Conservation (phyloP, 1,140 invertebrate genomes). For the Brachionus plicatilis region DNA sequence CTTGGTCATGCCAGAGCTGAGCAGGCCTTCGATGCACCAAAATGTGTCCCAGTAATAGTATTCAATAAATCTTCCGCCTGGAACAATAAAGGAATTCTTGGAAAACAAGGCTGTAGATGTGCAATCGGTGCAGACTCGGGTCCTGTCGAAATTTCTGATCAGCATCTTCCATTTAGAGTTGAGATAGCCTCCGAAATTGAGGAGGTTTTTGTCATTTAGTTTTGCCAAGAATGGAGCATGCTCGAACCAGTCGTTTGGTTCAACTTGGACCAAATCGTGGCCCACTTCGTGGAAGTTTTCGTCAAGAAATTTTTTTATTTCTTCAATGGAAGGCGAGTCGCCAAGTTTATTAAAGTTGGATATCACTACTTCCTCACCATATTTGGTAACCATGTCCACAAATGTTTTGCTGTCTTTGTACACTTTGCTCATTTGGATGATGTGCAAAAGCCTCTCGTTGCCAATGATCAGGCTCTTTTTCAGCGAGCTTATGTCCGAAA, state of each 20-base stretch:
- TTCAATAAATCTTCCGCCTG: slow-evolving; percentile 77
- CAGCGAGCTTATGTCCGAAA: not conserved
- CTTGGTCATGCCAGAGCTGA: slow-evolving; percentile 72
- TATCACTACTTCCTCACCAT: not conserved
- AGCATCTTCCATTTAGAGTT: slow-evolving; percentile 38
- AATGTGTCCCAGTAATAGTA: slow-evolving; percentile 92
- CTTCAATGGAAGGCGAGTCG: not conserved
- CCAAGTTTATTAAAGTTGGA: not conserved
- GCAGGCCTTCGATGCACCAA: slow-evolving; percentile 79
- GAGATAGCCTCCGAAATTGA: not conserved
- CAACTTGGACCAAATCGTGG: not conserved
- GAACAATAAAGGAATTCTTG: slow-evolving; percentile 63
- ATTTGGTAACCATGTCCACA: slow-evolving; percentile 31
- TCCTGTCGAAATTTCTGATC: not conserved
- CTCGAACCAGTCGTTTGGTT: slow-evolving; percentile 26
- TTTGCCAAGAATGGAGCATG: slow-evolving; percentile 7
- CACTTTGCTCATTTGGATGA: slow-evolving; percentile 38
- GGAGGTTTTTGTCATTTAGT: not conserved
- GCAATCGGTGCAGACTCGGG: not conserved
- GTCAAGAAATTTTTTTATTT: slow-evolving; percentile 19
- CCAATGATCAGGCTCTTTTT: not conserved
- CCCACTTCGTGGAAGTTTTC: slow-evolving; percentile 15
- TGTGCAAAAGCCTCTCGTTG: slow-evolving; percentile 27
- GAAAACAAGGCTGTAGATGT: not conserved
- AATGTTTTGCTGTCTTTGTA: slow-evolving; percentile 40